These are phyloP conservation scores for Tetragonisca angustula DNA, from an alignment of 2,888 invertebrate species.

Conservation along the genomic window DNA sequence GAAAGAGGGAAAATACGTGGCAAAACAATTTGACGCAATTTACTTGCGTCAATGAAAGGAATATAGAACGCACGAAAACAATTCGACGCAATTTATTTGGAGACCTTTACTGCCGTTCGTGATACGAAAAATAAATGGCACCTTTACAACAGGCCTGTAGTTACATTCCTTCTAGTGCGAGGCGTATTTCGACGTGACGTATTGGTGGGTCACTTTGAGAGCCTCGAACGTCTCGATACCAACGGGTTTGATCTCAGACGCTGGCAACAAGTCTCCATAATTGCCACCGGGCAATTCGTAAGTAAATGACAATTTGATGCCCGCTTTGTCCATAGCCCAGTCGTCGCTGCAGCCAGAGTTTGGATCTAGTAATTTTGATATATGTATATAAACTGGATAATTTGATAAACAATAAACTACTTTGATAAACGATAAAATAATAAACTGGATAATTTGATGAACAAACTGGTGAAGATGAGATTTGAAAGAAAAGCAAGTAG, in stretches of 20 bases:
- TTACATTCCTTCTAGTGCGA: not conserved
- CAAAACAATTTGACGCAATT: not conserved
- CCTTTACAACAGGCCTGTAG: not conserved
- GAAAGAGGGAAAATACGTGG: not conserved
- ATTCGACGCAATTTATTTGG: too few relatives aligned
- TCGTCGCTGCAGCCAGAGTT: slow-evolving; percentile 89
- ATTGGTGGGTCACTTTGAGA: slow-evolving; percentile 85
- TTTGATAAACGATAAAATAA: too few relatives aligned
- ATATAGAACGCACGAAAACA: too few relatives aligned
- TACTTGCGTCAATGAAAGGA: not conserved
- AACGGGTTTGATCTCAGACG: slow-evolving; percentile 85
- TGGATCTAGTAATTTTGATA: slow-evolving; percentile 79
- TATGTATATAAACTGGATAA: too few relatives aligned
- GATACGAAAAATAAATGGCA: not conserved
- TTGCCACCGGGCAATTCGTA: slow-evolving; percentile 87
- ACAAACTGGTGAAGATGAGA: too few relatives aligned
- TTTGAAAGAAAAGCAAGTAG: not conserved
- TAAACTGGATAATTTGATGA: not conserved
- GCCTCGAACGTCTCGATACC: slow-evolving; percentile 87
- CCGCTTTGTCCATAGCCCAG: slow-evolving; percentile 86
- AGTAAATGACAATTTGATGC: slow-evolving; percentile 87
- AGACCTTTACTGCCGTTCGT: not conserved
- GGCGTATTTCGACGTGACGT: slow-evolving; percentile 68
- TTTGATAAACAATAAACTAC: too few relatives aligned
- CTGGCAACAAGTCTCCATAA: slow-evolving; percentile 86